Base-by-base conservation (phyloP, 2,113 vertebrate species). In the Cynopterus brachyotis region DNA sequence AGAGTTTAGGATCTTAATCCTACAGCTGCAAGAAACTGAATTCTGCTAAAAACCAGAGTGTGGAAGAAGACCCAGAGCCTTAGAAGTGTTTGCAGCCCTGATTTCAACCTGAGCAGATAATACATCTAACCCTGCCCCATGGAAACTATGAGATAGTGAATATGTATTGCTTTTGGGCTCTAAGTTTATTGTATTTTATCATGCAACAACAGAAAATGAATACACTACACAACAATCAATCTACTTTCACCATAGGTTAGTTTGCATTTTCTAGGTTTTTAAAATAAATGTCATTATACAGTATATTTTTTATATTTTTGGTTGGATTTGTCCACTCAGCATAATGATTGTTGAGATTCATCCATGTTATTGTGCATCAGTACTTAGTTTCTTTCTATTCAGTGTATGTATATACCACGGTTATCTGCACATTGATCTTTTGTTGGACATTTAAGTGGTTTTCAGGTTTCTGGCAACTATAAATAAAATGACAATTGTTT, bases 401-500 rank as follows among this genome's bases (percentile, higher is more conserved):
- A 60, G 53, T 72, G 12, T 24, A 60, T 42, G 11, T 57, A 59
- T 69, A 32, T 16, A 53, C 20, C 81, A 35, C 59, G 28, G 57
- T 76, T 91, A 4, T 45, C 57, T 62, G 26, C 66, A 37, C 3
- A 79, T 19, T 84, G 8, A 35, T 37, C 50, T 73, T 8, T 35
- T 26, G 57, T 20, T 32, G 24, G 42, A 70, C 47, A 79, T 73
- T 84, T 82, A 37, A 20, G 13, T 69, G 15, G n/a, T 62, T 96
- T 91, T 17, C 42, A 70, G 32, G 60, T 64, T 84, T 82, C 62
- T 60, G 32, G 42, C n/a, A 73, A 70, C 91, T 90, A 57, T 19
- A 87, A 96, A 72, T 79, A 59, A 95, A 96, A 75, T 32, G 30
- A 5, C 7, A 94, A 84, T 30, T 88, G 37, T 94, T 59, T 59